Percentiles rank a stretch among this genome's conserved stretches.
phyloP scores from a whole-genome alignment of 1,140 invertebrate species.

The Zaprionus ornatus region DNA sequence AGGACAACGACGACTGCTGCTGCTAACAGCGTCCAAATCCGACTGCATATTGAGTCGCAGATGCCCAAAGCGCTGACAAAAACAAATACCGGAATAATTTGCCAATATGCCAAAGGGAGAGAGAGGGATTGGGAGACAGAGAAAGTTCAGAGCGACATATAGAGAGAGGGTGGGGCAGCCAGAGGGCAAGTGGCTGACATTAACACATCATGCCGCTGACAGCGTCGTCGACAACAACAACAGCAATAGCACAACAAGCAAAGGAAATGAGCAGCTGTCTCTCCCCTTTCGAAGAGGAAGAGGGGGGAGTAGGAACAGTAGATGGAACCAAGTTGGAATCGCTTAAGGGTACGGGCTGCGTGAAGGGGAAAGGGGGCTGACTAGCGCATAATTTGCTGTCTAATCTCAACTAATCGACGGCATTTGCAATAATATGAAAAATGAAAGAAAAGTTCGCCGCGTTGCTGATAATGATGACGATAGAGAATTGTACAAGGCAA shows the following conservation, averaged over 20 bases:
- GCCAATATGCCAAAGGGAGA: slow-evolving; percentile 54
- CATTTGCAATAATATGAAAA: slow-evolving; percentile 78
- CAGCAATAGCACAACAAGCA: slow-evolving; percentile 22
- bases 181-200: slow-evolving; percentile 57
- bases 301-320: background rate
- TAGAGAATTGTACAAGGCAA: slow-evolving; percentile 54
- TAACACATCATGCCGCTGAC: slow-evolving; percentile 79
- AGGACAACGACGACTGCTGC: slow-evolving; percentile 33
- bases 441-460: slow-evolving; percentile 62
- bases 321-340: background rate
- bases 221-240: slow-evolving; percentile 44
- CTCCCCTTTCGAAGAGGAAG: background rate
- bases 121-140: background rate
- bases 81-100: slow-evolving; percentile 79
- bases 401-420: slow-evolving; percentile 79
- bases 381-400: slow-evolving; percentile 71
- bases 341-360: background rate
- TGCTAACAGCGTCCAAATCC: slow-evolving; percentile 47
- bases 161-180: slow-evolving; percentile 1
- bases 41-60: slow-evolving; percentile 70
- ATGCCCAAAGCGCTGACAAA: slow-evolving; percentile 61
- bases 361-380: slow-evolving; percentile 2
- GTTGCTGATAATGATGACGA: slow-evolving; percentile 72
- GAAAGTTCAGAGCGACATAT: slow-evolving; percentile 26
- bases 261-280: slow-evolving; percentile 58